These are phyloP conservation scores for Tupaia tana DNA, from an alignment of 2,113 vertebrate genomes.

Conservation along the genomic window DNA sequence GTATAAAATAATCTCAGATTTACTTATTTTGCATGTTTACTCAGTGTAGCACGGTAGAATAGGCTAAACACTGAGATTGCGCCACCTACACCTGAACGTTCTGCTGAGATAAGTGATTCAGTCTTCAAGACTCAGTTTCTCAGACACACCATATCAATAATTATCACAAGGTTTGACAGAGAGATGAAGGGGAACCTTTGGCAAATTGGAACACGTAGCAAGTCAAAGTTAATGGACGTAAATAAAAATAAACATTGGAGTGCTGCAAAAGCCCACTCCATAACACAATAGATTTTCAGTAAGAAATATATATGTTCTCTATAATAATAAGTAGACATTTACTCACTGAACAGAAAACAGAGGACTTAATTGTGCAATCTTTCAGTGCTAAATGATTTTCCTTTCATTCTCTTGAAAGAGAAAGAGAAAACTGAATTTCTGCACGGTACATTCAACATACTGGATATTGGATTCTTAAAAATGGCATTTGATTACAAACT, in stretches of 20 bases:
- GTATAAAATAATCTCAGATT: neutral
- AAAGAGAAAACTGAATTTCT: slow-evolving; percentile 20
- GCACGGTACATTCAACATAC: neutral
- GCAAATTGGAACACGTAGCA: neutral
- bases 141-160: neutral
- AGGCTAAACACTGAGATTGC: neutral
- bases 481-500: slow-evolving; percentile 49
- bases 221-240: neutral
- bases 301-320: neutral
- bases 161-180: neutral
- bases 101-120: neutral
- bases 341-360: neutral
- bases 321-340: neutral
- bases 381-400: neutral
- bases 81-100: rapidly evolving
- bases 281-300: no score
- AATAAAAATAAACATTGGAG: neutral
- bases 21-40: neutral
- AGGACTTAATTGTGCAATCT: neutral
- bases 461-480: slow-evolving; percentile 37
- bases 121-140: neutral
- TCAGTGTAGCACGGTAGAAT: neutral
- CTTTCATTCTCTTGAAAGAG: neutral
- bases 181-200: neutral
- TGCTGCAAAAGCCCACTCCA: rapidly evolving